phyloP scores from a whole-genome alignment of 2,888 invertebrate species.

The Notocelia uddmanniana region DNA sequence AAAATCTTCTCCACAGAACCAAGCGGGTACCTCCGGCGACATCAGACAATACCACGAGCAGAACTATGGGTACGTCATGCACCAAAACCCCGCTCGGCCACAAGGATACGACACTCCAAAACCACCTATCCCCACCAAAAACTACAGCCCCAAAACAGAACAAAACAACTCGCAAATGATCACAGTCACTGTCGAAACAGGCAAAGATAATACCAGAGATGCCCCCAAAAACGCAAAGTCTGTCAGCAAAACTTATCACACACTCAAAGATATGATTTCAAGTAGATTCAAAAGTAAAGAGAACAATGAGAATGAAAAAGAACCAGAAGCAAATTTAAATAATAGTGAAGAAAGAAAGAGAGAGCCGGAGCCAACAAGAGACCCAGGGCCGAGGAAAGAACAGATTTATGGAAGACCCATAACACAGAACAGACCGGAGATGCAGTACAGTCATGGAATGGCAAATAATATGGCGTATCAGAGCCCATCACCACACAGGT shows the following conservation, averaged over 20 bases:
- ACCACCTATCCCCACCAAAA: constrained; percentile 82
- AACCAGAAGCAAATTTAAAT: constrained; percentile 84
- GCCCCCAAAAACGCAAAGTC: constrained; percentile 87
- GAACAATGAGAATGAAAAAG: constrained; percentile 84
- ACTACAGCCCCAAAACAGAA: constrained; percentile 71
- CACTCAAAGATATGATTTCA: constrained; percentile 93
- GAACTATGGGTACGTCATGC: constrained; percentile 83
- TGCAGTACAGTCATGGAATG: constrained; percentile 75
- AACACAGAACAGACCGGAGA: constrained; percentile 80
- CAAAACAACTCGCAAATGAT: constrained; percentile 82
- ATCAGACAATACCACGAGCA: constrained; percentile 83
- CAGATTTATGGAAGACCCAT: constrained; percentile 87
- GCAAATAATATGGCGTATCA: constrained; percentile 78
- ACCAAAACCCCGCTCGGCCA: constrained; percentile 71
- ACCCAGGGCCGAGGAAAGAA: constrained; percentile 81
- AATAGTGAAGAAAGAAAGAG: constrained; percentile 87
- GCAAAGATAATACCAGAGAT: constrained; percentile 85
- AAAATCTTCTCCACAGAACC: constrained; percentile 69
- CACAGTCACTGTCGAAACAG: constrained; percentile 86
- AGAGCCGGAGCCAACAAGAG: constrained; percentile 79
- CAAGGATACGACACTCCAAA: constrained; percentile 80
- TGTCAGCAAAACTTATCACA: constrained; percentile 92
- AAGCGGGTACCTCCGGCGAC: constrained; percentile 81
- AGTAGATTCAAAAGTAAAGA: constrained; percentile 90
- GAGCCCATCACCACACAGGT: constrained; percentile 81